Evolutionary conservation across 1,140 invertebrate species (phyloP), one percentile per base, ranked within the genome.

Genomic region (Notospermus geniculatus): DNA sequence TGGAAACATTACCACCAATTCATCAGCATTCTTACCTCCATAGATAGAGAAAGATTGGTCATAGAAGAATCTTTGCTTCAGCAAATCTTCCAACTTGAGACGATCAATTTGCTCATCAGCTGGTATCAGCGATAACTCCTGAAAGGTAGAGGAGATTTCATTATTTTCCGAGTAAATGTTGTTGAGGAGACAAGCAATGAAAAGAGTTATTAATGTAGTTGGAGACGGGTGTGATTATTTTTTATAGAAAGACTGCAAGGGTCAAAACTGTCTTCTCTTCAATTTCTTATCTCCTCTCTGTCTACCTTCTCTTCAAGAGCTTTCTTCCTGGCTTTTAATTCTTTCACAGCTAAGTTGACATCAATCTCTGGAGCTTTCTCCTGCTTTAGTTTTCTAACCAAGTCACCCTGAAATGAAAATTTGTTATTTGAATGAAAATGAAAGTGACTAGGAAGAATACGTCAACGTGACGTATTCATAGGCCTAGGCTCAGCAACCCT

Each of bases 31-130:
- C 60, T 56, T 65, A 78, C 96, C 97, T 72, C 97, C 97, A 85
- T 99, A 99, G 76, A 99, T 99, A 2, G 95, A 93, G 86, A 99
- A 99, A 0, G 95, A 97, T 75, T 97, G 95, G 80, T 99, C 97
- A 83, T 90, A 97, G 79, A 98, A 99, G 80, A 99, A 99, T 68
- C 95, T 85, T 71, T 97, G 86, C 80, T 98, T 99, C 2, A 99
- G 84, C 4, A 99, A 84, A 85, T 99, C 97, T 83, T 98, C 96
- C 90, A 99, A 91, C 80, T 92, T 92, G 0, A 89, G 84, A 54
- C 95, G 84, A 77, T 99, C 95, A 82, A 99, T 97, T n/a, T 60
- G 36, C 55, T 75, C 66, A 64, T 76, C 79, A 61, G 79, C 80
- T 1, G 94, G 91, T 28, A 88, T 84, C 52, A 98, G 82, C 55